A percentile compares a stretch with the other conserved stretches of the same genome.
Conservation (phyloP, 2,113 vertebrate genomes). For the Lophotis ruficrista region DNA sequence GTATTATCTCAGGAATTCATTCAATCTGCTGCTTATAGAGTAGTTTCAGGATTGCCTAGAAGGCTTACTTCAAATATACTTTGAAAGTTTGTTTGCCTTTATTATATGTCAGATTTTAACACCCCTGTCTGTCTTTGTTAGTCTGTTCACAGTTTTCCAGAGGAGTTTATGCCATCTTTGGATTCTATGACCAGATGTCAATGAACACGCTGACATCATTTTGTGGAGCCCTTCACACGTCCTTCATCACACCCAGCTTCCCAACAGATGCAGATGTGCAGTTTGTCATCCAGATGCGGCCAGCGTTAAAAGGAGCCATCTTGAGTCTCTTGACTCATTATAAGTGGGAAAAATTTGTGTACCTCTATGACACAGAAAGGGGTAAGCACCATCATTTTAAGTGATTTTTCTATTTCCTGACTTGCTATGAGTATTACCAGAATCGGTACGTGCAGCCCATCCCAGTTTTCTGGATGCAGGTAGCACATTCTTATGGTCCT, state of each 20-base stretch:
- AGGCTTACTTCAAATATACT: not conserved
- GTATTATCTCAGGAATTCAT: not conserved
- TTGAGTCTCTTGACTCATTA: conserved; percentile 91
- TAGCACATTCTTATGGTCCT: not conserved
- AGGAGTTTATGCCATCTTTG: conserved; percentile 97
- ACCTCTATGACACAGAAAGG: conserved; percentile 97
- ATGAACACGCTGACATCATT: conserved; percentile 98
- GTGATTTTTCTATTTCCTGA: not conserved
- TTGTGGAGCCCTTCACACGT: conserved; percentile 96
- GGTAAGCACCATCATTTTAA: conserved; percentile 78
- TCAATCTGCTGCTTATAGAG: not conserved
- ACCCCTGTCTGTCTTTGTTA: conserved; percentile 69
- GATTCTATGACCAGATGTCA: conserved; percentile 98
- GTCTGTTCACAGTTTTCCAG: conserved; percentile 99
- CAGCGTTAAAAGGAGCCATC: conserved; percentile 87
- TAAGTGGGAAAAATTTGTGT: conserved; percentile 97
- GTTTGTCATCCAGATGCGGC: conserved; percentile 98
- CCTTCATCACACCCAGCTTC: conserved; percentile 96
- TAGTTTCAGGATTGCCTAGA: not conserved
- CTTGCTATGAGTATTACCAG: not conserved
- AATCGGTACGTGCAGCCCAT: not conserved
- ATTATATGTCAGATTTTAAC: conserved; percentile 9
- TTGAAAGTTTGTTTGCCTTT: not conserved
- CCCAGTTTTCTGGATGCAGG: not conserved
- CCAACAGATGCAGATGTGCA: conserved; percentile 94